A percentile compares a stretch with the other conserved stretches of the same genome.
Conservation (phyloP, 2,888 invertebrate genomes). For the Linyphia triangularis region DNA sequence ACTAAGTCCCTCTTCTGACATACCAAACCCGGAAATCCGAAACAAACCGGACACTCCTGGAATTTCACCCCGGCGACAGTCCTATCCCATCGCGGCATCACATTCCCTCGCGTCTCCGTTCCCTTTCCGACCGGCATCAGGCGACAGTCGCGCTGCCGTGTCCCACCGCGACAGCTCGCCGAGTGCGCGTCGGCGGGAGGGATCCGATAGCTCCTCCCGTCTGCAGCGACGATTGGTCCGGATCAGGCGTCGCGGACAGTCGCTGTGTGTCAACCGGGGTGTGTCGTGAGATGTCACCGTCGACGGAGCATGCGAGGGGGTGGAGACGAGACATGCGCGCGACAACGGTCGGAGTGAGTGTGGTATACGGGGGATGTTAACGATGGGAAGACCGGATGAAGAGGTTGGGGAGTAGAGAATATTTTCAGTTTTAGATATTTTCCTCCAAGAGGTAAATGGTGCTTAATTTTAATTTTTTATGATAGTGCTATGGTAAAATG, state of each 20-base stretch:
- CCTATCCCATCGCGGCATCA: not conserved
- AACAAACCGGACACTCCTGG: not conserved
- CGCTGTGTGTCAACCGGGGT: conserved; percentile 52
- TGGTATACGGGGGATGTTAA: not conserved
- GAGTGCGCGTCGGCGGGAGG: conserved; percentile 7
- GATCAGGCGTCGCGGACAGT: not conserved
- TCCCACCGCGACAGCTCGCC: conserved; percentile 20
- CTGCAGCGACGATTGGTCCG: not conserved
- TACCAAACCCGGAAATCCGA: not conserved
- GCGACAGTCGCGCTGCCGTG: not conserved
- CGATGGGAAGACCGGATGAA: not conserved
- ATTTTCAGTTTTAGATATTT: too few relatives aligned
- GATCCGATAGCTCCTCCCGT: conserved; percentile 10
- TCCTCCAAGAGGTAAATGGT: too few relatives aligned
- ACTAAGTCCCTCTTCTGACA: not conserved
- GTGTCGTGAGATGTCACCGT: too few relatives aligned
- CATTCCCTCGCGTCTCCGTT: not conserved
- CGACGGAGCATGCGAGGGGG: conserved; percentile 14
- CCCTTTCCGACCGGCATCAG: not conserved
- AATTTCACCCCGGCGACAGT: not conserved
- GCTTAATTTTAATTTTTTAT: too few relatives aligned
- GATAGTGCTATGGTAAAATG: too few relatives aligned
- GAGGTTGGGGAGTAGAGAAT: not conserved
- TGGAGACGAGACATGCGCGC: conserved; percentile 38
- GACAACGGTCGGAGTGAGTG: not conserved